A percentile compares a stretch with the other conserved stretches of the same genome.
phyloP scores from a whole-genome alignment of 2,797 vertebrate genomes.

The Bovichtus diacanthus region DNA sequence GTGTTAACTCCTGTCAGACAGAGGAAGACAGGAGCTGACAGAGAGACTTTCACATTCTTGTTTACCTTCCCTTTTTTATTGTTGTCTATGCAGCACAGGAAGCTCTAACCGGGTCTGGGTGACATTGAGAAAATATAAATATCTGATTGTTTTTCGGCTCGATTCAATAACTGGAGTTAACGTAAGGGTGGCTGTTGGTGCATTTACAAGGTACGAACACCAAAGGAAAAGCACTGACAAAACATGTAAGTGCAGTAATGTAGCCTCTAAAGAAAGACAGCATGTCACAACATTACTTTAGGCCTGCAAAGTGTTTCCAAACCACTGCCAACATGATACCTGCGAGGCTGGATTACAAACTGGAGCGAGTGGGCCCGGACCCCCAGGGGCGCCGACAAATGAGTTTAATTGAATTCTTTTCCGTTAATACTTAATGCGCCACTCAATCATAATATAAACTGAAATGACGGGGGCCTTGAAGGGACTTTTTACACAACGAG shows the following conservation, averaged over 20 bases:
- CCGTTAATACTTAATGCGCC: not conserved
- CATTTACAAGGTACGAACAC: not conserved
- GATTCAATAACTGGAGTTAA: not conserved
- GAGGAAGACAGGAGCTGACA: constrained; percentile 31
- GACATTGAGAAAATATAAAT: not conserved
- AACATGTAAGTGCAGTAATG: not conserved
- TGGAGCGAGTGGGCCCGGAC: not conserved
- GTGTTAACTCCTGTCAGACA: constrained; percentile 35
- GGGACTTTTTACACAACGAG: not conserved
- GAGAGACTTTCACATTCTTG: constrained; percentile 7
- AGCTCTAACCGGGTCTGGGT: not conserved
- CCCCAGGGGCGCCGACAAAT: not conserved
- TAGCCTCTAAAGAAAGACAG: not conserved
- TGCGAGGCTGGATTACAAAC: not conserved
- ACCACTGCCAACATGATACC: not conserved
- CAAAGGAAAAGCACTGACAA: not conserved
- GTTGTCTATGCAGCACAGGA: not conserved
- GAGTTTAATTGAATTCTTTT: not conserved
- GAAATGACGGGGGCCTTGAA: not conserved
- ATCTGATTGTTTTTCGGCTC: not conserved
- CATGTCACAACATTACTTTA: not conserved
- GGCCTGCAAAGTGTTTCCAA: not conserved
- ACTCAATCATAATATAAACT: not conserved
- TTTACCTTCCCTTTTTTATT: not conserved
- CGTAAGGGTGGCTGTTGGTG: not conserved